Base-by-base conservation (phyloP, 2,113 vertebrate species). In the Leptodactylus fuscus region DNA sequence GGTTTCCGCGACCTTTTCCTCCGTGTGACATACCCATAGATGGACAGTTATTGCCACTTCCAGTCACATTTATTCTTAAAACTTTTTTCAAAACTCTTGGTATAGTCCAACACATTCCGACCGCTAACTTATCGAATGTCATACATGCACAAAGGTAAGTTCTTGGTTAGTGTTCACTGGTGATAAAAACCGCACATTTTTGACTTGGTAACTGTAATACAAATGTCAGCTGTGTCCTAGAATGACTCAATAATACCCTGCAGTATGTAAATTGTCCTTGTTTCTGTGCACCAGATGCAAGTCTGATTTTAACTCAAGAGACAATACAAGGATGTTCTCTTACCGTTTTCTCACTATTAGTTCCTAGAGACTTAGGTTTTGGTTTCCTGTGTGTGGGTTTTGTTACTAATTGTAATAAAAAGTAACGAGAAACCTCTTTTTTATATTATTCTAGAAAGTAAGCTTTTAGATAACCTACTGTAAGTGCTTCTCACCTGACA, bases 401-500 rank as follows among this genome's bases (percentile, higher is more conserved):
- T 80, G 11, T 36, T 36, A 4, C 32, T 34, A 53, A 71, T 32
- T 77, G 5, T 32, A 77, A 53, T 36, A 11, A 41, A 46, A 51
- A 16, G 22, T 48, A 49, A 22, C 13, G 32, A 79, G 34, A 55
- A 55, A 58, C 38, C 44, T 24, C 60, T 22, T 18, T 53, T 29
- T 77, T 53, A 32, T 32, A 32, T 4, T 12, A 60, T 38, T 51
- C 24, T 2, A 13, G 3, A 22, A 58, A 3, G 46, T 34, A n/a
- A 79, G 76, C 51, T 22, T 27, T 29, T 0, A 60, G 24, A 62
- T 41, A 62, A 62, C 32, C 76, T 79, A 53, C 20, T 20, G 12
- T n/a, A 24, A n/a, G 22, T 58, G n/a, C 10, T 79, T 32, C 71
- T 44, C 89, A 91, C 76, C 88, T 75, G 78, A 77, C 85, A 90